These are phyloP conservation scores for Philhelius pedissequus DNA, from an alignment of 2,888 invertebrate species.

Conservation along the genomic window DNA sequence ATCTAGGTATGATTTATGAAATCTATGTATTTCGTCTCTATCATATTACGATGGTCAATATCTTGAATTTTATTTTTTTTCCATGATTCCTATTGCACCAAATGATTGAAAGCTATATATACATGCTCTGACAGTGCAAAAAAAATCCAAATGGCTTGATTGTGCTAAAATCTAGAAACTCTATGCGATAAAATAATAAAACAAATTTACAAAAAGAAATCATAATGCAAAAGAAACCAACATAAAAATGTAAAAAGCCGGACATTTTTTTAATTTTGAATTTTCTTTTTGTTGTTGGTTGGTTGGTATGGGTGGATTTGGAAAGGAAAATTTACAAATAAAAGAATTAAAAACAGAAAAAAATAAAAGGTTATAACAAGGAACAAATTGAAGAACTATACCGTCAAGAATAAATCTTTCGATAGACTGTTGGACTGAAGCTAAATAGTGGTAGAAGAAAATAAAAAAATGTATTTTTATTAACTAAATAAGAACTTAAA, in stretches of 20 bases:
- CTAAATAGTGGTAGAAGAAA: slow-evolving; percentile 79
- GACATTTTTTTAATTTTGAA: slow-evolving; percentile 16
- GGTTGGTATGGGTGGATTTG: background rate
- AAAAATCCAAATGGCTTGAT: slow-evolving; percentile 14
- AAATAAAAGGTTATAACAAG: slow-evolving; percentile 61
- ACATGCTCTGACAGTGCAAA: slow-evolving; percentile 41
- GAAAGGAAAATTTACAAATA: slow-evolving; percentile 34
- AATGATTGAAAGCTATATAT: background rate
- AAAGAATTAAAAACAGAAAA: slow-evolving; percentile 32
- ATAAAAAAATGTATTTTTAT: slow-evolving; percentile 71
- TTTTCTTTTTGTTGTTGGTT: slow-evolving; percentile 12
- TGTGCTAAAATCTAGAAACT: slow-evolving; percentile 22
- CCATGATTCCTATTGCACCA: background rate
- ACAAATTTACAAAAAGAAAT: slow-evolving; percentile 22
- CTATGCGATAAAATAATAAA: slow-evolving; percentile 18
- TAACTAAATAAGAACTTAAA: slow-evolving; percentile 72
- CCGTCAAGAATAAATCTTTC: slow-evolving; percentile 80
- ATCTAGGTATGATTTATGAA: no score
- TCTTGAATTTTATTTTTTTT: no score
- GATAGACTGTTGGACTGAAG: slow-evolving; percentile 82
- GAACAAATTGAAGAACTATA: slow-evolving; percentile 76
- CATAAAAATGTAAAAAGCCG: slow-evolving; percentile 56
- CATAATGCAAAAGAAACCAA: slow-evolving; percentile 52
- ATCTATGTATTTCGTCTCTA: no score
- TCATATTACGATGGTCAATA: no score